Base-by-base conservation (phyloP, 2,797 vertebrate genomes). In the Notolepis coatsorum region DNA sequence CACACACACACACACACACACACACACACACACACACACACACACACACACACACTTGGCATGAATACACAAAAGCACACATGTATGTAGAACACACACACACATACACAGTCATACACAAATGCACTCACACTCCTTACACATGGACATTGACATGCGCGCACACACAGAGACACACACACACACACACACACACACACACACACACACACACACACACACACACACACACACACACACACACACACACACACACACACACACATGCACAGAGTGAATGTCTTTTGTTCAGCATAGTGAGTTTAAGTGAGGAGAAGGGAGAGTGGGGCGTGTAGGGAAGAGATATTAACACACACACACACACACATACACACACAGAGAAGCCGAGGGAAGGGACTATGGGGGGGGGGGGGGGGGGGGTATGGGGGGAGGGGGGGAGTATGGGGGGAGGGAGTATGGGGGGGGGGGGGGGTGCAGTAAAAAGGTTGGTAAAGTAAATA, bases 401-500 rank as follows among this genome's bases (percentile, higher is more conserved):
- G n/a, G n/a, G n/a, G n/a, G n/a, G n/a, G n/a, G n/a, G n/a, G n/a
- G n/a, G 21, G 15, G 18, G 17, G 15, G 12, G 6, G n/a, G n/a
- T n/a, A n/a, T n/a, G n/a, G n/a, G n/a, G n/a, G n/a, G n/a, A n/a
- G n/a, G n/a, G n/a, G n/a, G n/a, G n/a, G n/a, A n/a, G n/a, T n/a
- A n/a, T n/a, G n/a, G n/a, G n/a, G n/a, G 50, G 39, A 64, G 27
- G 15, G 56, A 33, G 41, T 15, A 17, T 48, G 47, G 41, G n/a
- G 9, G 55, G 8, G 45, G 4, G 12, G 30, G 42, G 13, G 13
- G 6, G 10, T 17, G 20, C 67, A 64, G 65, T 80, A 74, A 82
- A n/a, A 86, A 79, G 68, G 71, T 51, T 77, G 77, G 49, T 80
- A 78, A 88, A 84, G 82, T 86, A 84, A 88, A 87, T 83, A 86